Percentiles rank a stretch among this genome's conserved stretches.
phyloP scores from a whole-genome alignment of 2,797 vertebrate species.

The Eulemur albifrons region DNA sequence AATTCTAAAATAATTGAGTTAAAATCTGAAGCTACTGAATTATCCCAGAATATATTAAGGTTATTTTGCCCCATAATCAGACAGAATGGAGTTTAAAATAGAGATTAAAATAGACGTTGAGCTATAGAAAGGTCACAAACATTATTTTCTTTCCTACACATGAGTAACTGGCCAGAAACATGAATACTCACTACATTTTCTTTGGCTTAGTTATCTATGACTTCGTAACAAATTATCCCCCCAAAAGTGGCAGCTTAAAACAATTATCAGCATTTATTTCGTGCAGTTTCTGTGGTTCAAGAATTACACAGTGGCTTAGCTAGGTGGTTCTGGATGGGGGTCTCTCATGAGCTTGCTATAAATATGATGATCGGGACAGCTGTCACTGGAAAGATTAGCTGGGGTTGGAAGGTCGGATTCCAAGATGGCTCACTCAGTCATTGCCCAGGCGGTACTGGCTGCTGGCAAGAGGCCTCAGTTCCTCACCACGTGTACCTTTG shows the following conservation, averaged over 20 bases:
- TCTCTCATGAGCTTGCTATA: not conserved
- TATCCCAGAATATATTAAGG: not conserved
- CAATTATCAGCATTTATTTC: not conserved
- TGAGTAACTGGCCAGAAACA: not conserved
- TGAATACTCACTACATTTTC: not conserved
- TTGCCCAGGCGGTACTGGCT: not conserved
- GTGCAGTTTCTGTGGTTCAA: not conserved
- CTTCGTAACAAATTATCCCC: not conserved
- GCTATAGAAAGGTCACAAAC: not conserved
- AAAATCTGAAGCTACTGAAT: constrained; percentile 26
- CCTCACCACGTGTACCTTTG: not conserved
- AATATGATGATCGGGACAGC: not conserved
- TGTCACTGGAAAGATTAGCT: not conserved
- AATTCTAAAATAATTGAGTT: not conserved
- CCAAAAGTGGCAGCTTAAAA: not conserved
- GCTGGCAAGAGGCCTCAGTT: not conserved
- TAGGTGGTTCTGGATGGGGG: not conserved
- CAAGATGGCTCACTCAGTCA: not conserved
- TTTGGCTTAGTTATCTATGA: not conserved
- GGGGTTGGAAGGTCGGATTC: not conserved
- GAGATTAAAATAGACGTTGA: not conserved
- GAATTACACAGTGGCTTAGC: not conserved
- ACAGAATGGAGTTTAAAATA: not conserved
- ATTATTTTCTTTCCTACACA: not conserved
- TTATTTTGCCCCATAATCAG: not conserved